Conservation (phyloP, 2,113 vertebrate genomes). For the Microtus richardsoni region DNA sequence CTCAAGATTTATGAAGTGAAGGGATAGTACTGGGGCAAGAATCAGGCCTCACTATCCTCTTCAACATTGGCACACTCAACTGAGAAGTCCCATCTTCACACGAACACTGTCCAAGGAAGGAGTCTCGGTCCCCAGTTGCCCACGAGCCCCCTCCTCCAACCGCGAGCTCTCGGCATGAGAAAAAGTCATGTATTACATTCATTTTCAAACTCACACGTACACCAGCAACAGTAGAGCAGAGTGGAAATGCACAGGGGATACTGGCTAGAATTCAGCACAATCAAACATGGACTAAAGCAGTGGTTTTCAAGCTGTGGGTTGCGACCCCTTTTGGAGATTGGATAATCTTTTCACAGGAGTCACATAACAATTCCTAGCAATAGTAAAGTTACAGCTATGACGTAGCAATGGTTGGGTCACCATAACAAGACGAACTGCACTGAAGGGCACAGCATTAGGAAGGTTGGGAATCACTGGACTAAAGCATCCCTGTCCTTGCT, state of each 20-base stretch:
- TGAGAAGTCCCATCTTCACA: not conserved
- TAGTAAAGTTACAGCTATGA: not conserved
- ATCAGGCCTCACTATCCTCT: not conserved
- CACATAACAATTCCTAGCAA: not conserved
- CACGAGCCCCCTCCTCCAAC: too few species aligned
- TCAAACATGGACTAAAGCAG: not conserved
- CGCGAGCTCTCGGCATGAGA: not conserved
- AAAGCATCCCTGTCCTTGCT: too few species aligned
- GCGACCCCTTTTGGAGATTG: not conserved
- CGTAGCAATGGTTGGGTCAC: not conserved
- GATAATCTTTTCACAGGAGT: not conserved
- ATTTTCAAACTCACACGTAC: not conserved
- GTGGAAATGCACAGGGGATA: not conserved
- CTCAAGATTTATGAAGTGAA: not conserved
- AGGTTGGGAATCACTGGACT: not conserved
- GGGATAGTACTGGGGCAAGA: not conserved
- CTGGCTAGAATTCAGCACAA: not conserved
- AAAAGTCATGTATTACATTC: not conserved
- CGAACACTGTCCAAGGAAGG: not conserved
- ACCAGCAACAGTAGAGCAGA: not conserved
- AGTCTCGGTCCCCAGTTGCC: not conserved
- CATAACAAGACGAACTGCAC: not conserved
- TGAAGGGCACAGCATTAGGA: not conserved
- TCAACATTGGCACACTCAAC: not conserved
- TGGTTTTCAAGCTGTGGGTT: not conserved